Percentiles rank a stretch among this genome's conserved stretches.
Conservation (phyloP, 2,113 vertebrate species). For the Tragelaphus buxtoni region DNA sequence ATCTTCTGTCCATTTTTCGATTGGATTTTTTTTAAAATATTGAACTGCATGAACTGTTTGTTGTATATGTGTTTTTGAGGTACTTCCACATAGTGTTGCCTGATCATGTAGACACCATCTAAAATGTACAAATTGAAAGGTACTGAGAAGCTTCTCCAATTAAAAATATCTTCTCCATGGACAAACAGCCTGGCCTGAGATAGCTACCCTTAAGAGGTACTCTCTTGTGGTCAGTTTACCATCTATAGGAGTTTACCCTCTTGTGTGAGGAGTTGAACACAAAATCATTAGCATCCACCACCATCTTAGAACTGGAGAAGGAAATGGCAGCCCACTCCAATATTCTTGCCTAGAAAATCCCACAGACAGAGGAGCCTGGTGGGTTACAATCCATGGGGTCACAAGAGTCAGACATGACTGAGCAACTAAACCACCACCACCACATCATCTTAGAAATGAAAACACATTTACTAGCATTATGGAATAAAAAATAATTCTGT, state of each 20-base stretch:
- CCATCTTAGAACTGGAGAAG: background rate
- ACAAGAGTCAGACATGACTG: too few relatives aligned
- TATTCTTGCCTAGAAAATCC: too few relatives aligned
- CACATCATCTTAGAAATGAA: background rate
- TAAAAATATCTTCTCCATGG: background rate
- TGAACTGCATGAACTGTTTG: background rate
- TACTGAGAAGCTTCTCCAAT: background rate
- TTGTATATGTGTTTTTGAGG: background rate
- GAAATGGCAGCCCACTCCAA: too few relatives aligned
- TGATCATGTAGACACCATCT: background rate
- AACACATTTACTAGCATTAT: background rate
- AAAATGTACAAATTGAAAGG: background rate
- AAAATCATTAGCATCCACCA: background rate
- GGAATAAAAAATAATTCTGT: background rate
- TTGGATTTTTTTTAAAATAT: background rate
- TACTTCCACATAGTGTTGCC: background rate
- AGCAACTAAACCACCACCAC: background rate
- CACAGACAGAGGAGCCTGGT: too few relatives aligned
- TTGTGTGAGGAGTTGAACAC: background rate
- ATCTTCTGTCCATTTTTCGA: background rate
- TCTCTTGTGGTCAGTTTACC: background rate
- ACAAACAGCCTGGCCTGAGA: background rate
- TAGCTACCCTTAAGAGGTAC: background rate
- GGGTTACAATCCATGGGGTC: too few relatives aligned
- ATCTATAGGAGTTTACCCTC: background rate